Conservation (phyloP, 2,797 vertebrate species). For the Esox lucius region DNA sequence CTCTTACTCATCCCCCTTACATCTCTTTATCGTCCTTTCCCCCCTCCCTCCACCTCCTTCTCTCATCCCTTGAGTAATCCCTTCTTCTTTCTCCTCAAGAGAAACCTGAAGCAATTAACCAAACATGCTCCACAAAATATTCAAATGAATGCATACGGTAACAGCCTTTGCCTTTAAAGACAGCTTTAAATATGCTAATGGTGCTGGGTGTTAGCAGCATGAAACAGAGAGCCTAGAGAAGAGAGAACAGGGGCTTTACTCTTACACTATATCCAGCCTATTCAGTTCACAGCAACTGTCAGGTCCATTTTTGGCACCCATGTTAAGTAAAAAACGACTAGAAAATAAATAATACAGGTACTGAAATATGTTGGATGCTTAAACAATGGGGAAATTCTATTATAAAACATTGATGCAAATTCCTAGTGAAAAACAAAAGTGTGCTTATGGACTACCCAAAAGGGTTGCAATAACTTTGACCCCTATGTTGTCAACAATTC, state of each 20-base stretch:
- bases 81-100: slow-evolving; percentile 9
- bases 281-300: not conserved
- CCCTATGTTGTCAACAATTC: no score
- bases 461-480: no score
- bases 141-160: slow-evolving; percentile 21
- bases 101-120: slow-evolving; percentile 43
- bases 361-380: no score
- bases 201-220: not conserved
- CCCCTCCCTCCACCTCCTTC: slow-evolving; percentile 7
- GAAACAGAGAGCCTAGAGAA: slow-evolving; percentile 1
- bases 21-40: slow-evolving; percentile 13
- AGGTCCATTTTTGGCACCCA: no score
- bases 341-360: no score
- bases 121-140: slow-evolving; percentile 34
- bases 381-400: no score
- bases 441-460: no score
- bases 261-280: not conserved
- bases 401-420: no score
- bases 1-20: not conserved
- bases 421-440: no score
- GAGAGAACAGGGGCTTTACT: not conserved
- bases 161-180: slow-evolving; percentile 24
- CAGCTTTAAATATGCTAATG: slow-evolving; percentile 52
- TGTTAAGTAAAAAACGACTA: no score
- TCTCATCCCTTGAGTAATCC: slow-evolving; percentile 1